Evolutionary conservation across 1,140 invertebrate species (phyloP).

Genomic region (Aculops lycopersici): DNA sequence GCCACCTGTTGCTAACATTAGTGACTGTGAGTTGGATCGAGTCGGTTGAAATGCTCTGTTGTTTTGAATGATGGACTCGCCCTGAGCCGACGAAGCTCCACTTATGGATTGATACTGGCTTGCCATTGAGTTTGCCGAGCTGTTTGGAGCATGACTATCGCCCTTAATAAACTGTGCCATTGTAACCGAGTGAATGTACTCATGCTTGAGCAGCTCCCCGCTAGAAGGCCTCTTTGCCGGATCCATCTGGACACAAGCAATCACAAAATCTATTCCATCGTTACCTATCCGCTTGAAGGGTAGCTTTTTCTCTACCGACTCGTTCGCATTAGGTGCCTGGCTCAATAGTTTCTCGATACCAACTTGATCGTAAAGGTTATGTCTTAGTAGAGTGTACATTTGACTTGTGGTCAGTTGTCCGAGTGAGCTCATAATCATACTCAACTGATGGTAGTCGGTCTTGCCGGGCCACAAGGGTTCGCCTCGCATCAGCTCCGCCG

Average conservation of each 20-base stretch:
- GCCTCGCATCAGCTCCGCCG: conserved; percentile 74
- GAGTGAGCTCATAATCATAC: conserved; percentile 57
- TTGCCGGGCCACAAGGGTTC: conserved; percentile 88
- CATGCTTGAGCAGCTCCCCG: conserved; percentile 54
- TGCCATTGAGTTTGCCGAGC: too few relatives aligned
- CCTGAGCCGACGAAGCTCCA: too few relatives aligned
- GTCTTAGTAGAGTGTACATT: conserved; percentile 71
- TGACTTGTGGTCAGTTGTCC: conserved; percentile 58
- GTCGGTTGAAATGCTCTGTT: too few relatives aligned
- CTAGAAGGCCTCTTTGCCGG: conserved; percentile 55
- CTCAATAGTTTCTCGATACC: conserved; percentile 18
- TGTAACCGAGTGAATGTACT: conserved; percentile 28
- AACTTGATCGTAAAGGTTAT: conserved; percentile 70
- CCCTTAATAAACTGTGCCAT: conserved; percentile 8
- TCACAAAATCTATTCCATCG: conserved; percentile 36
- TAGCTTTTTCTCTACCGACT: conserved; percentile 46
- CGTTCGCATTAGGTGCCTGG: conserved; percentile 36
- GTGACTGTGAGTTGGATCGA: too few relatives aligned
- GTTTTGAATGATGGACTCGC: too few relatives aligned
- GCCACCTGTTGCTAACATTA: too few relatives aligned
- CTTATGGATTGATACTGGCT: too few relatives aligned
- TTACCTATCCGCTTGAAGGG: conserved; percentile 30
- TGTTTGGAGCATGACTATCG: too few relatives aligned
- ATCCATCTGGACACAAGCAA: conserved; percentile 81
- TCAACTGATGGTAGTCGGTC: conserved; percentile 90